These are phyloP conservation scores for Drosophila truncata DNA, from an alignment of 1,140 invertebrate species.

Conservation along the genomic window DNA sequence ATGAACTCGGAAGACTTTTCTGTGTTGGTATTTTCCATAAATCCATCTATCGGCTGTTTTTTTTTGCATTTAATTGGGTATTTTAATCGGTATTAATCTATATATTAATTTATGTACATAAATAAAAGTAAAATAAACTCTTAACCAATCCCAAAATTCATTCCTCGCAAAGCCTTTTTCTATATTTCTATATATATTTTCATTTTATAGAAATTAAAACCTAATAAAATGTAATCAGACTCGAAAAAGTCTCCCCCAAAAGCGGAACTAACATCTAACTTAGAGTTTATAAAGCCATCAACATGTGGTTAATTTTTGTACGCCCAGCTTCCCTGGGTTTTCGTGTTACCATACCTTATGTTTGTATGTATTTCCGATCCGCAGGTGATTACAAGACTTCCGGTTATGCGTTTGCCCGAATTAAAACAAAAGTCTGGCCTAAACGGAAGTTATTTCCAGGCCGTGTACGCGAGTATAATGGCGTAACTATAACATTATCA, in stretches of 20 bases:
- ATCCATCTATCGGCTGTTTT: no score
- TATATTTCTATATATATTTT: not conserved
- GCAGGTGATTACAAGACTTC: slow-evolving; percentile 71
- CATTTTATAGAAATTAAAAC: no score
- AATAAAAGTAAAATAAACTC: no score
- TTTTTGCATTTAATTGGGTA: no score
- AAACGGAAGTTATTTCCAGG: slow-evolving; percentile 79
- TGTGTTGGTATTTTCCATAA: no score
- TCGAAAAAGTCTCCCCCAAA: not conserved
- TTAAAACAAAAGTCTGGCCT: slow-evolving; percentile 78
- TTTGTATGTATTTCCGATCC: slow-evolving; percentile 64
- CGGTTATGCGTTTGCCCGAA: slow-evolving; percentile 45
- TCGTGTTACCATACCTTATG: not conserved
- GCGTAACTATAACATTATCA: slow-evolving; percentile 58
- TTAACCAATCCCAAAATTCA: no score
- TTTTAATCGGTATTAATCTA: not conserved
- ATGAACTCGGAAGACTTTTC: no score
- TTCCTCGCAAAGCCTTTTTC: no score
- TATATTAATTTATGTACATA: no score
- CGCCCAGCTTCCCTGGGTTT: slow-evolving; percentile 13
- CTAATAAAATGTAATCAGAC: not conserved
- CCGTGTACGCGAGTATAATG: slow-evolving; percentile 67
- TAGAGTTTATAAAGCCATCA: slow-evolving; percentile 74
- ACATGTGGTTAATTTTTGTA: slow-evolving; percentile 70
- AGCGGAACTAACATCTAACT: slow-evolving; percentile 38